phyloP scores from a whole-genome alignment of 1,140 invertebrate genomes.

The Microplitis demolitor region DNA sequence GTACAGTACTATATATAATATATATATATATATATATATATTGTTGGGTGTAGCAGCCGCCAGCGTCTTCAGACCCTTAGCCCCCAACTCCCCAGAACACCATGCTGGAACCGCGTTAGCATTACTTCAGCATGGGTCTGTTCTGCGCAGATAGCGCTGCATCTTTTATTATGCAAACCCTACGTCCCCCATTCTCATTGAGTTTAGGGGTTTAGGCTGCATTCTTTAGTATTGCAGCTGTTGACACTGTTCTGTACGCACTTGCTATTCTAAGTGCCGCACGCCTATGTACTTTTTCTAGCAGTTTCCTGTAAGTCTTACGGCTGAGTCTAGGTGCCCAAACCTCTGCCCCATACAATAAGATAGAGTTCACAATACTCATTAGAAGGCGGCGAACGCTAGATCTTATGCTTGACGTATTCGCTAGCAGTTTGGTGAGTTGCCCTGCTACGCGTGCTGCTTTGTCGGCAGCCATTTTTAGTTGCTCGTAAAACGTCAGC shows the following conservation, averaged over 20 bases:
- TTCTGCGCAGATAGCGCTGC: no score
- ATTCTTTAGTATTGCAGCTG: not conserved
- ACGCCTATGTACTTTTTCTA: constrained; percentile 30
- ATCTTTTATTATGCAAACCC: no score
- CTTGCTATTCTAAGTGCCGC: not conserved
- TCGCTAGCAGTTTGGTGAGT: constrained; percentile 36
- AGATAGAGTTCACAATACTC: constrained; percentile 27
- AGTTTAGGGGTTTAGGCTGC: no score
- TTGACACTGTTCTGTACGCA: constrained; percentile 9
- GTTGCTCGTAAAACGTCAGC: constrained; percentile 27
- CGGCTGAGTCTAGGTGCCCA: constrained; percentile 27
- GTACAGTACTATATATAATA: no score
- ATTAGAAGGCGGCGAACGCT: constrained; percentile 29
- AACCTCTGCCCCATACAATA: constrained; percentile 36
- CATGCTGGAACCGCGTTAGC: no score
- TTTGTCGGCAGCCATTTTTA: constrained; percentile 22
- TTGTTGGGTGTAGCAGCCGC: no score
- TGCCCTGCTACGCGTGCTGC: constrained; percentile 10
- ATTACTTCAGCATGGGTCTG: no score
- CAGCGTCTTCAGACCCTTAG: no score
- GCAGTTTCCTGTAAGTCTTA: constrained; percentile 23
- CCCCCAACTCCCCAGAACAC: no score
- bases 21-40: no score
- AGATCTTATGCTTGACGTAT: constrained; percentile 32
- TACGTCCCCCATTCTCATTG: no score